These are phyloP conservation scores for Ibidorhyncha struthersii DNA, from an alignment of 2,113 vertebrate genomes.

Conservation along the genomic window DNA sequence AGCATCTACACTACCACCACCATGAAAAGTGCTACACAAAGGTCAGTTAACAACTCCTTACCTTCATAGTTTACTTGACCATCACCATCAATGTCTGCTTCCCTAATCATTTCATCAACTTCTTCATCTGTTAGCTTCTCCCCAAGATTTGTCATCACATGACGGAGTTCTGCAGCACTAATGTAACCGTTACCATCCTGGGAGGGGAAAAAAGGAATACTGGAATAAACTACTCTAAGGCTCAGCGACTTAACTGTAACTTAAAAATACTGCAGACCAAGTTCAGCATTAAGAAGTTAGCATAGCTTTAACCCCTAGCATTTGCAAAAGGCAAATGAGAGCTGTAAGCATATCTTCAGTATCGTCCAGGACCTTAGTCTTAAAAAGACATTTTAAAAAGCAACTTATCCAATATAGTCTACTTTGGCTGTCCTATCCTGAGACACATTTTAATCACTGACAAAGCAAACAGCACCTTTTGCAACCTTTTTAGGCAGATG, in stretches of 20 bases:
- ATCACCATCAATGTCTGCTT: slow-evolving; percentile 99
- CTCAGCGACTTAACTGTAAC: background rate
- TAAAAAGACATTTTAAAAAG: background rate
- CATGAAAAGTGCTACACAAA: background rate
- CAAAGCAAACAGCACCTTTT: background rate
- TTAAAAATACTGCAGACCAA: background rate
- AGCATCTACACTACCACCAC: background rate
- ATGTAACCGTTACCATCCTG: slow-evolving; percentile 99
- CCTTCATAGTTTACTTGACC: slow-evolving; percentile 99
- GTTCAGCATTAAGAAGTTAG: background rate
- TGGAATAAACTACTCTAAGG: background rate
- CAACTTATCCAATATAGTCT: background rate
- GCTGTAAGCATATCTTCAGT: accelerated
- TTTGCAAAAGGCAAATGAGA: background rate
- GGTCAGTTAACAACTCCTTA: slow-evolving; percentile 45
- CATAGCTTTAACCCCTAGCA: background rate
- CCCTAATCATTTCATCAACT: slow-evolving; percentile 99
- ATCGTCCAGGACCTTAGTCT: background rate
- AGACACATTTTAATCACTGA: background rate
- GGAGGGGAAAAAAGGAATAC: background rate
- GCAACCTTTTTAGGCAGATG: background rate
- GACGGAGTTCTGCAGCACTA: slow-evolving; percentile 97
- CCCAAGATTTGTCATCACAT: slow-evolving; percentile 99
- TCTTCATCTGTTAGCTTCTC: slow-evolving; percentile 99
- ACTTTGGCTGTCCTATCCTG: background rate